Evolutionary conservation across 2,888 invertebrate species (phyloP).

Genomic region (Auanema sp.): DNA sequence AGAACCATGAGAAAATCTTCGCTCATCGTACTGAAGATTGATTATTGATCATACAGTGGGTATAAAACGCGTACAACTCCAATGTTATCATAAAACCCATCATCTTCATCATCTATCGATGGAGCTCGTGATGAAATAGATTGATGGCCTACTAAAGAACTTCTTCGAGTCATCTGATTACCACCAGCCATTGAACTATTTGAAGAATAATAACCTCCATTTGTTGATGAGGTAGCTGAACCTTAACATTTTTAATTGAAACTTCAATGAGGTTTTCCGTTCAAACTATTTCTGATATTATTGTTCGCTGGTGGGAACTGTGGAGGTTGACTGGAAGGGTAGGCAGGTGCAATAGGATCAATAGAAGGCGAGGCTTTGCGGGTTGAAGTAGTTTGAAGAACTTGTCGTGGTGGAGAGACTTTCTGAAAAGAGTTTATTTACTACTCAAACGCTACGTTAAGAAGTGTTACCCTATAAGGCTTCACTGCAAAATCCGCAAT

Average conservation of each 20-base stretch:
- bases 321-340: slow-evolving; percentile 38
- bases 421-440: slow-evolving; percentile 1
- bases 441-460: background rate
- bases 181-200: slow-evolving; percentile 42
- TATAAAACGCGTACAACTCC: slow-evolving; percentile 34
- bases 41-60: background rate
- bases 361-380: slow-evolving; percentile 15
- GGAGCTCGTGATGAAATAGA: slow-evolving; percentile 50
- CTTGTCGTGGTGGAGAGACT: slow-evolving; percentile 22
- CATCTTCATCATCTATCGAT: slow-evolving; percentile 55
- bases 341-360: slow-evolving; percentile 34
- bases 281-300: slow-evolving; percentile 17
- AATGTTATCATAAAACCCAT: slow-evolving; percentile 62
- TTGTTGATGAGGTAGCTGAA: slow-evolving; percentile 51
- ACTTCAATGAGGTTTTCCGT: background rate
- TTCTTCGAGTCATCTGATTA: slow-evolving; percentile 25
- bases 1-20: slow-evolving; percentile 47
- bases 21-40: slow-evolving; percentile 43
- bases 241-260: too few species aligned
- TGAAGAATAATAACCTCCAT: slow-evolving; percentile 55
- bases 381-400: slow-evolving; percentile 9
- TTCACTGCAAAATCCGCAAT: slow-evolving; percentile 32
- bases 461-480: slow-evolving; percentile 19
- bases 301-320: slow-evolving; percentile 31
- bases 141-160: slow-evolving; percentile 41